A percentile compares a stretch with the other conserved stretches of the same genome.
phyloP scores from a whole-genome alignment of 2,797 vertebrate genomes.

The Protonibea diacanthus region DNA sequence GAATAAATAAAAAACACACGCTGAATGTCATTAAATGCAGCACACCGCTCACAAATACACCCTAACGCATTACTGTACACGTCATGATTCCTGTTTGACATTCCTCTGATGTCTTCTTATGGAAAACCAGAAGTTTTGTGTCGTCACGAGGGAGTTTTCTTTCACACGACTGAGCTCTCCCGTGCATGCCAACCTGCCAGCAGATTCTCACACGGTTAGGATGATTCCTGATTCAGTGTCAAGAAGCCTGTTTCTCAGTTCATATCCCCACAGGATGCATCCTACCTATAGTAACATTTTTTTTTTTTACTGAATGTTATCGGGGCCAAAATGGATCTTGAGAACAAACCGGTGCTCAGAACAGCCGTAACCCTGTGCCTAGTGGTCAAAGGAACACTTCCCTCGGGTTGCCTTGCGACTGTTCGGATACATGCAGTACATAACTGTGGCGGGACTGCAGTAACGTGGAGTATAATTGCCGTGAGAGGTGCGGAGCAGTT shows the following conservation, averaged over 20 bases:
- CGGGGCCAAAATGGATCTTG: slow-evolving; percentile 58
- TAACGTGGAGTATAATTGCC: slow-evolving; percentile 33
- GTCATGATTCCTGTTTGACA: slow-evolving; percentile 29
- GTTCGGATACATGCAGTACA: slow-evolving; percentile 55
- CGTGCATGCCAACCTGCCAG: slow-evolving; percentile 40
- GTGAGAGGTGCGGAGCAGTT: slow-evolving; percentile 26
- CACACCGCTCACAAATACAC: slow-evolving; percentile 1
- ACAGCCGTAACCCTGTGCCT: slow-evolving; percentile 69
- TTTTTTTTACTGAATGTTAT: slow-evolving; percentile 1
- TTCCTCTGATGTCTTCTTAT: slow-evolving; percentile 36
- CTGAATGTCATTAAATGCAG: slow-evolving; percentile 70
- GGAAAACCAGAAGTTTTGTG: slow-evolving; percentile 20
- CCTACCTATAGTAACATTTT: not conserved
- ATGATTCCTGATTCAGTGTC: slow-evolving; percentile 22
- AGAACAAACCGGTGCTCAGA: slow-evolving; percentile 63
- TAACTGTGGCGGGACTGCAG: slow-evolving; percentile 56
- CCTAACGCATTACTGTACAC: slow-evolving; percentile 42
- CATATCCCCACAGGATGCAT: not conserved
- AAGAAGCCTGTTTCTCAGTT: slow-evolving; percentile 13
- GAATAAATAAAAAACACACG: slow-evolving; percentile 36
- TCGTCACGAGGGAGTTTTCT: slow-evolving; percentile 22
- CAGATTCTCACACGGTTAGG: slow-evolving; percentile 23
- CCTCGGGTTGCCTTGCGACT: slow-evolving; percentile 67
- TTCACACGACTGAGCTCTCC: slow-evolving; percentile 43
- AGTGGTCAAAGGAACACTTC: slow-evolving; percentile 56